These are phyloP conservation scores for Halcyon chelicuti DNA, from an alignment of 2,797 vertebrate genomes.

Conservation along the genomic window DNA sequence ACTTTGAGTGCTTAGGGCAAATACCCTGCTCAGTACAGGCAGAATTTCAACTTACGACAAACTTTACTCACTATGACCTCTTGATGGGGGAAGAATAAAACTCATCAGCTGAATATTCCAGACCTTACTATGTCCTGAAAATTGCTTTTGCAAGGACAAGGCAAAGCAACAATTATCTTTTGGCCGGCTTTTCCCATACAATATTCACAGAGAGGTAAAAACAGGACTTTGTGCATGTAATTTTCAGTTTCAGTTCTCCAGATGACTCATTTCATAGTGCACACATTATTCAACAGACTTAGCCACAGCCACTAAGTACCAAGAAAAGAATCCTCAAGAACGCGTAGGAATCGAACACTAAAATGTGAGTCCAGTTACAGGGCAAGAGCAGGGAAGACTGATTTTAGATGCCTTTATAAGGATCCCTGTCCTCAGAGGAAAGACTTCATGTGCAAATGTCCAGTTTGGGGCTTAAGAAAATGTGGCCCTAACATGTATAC, in stretches of 20 bases:
- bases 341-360: not conserved
- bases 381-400: not conserved
- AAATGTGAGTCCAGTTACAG: not conserved
- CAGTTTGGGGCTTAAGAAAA: not conserved
- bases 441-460: not conserved
- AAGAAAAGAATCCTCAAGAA: not conserved
- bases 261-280: not conserved
- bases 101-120: not conserved
- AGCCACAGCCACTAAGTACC: not conserved
- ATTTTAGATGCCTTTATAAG: not conserved
- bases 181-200: not conserved
- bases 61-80: not conserved
- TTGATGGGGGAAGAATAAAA: not conserved
- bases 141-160: not conserved
- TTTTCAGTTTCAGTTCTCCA: not conserved
- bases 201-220: not conserved
- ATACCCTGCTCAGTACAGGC: not conserved
- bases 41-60: not conserved
- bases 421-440: not conserved
- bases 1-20: not conserved
- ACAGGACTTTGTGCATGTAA: not conserved
- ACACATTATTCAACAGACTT: fast-evolving
- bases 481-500: fast-evolving
- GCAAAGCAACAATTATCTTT: not conserved
- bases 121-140: not conserved